Evolutionary conservation across 2,888 invertebrate genomes (phyloP).

Genomic region (Automeris io): DNA sequence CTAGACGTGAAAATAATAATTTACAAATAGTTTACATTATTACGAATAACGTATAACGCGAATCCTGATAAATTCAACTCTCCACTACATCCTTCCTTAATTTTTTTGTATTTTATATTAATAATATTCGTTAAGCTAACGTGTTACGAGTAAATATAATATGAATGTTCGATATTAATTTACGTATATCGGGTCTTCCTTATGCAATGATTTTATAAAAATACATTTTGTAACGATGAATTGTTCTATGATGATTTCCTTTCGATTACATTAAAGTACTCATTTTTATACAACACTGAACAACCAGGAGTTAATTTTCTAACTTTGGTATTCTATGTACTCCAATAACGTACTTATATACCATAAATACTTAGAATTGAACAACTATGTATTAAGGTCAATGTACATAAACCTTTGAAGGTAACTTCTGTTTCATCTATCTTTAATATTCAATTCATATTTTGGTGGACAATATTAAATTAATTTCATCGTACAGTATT

Average conservation of each 20-base stretch:
- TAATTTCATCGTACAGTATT: slow-evolving; percentile 35
- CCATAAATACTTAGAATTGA: slow-evolving; percentile 35
- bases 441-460: too few species aligned
- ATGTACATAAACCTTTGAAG: slow-evolving; percentile 46
- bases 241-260: slow-evolving; percentile 8
- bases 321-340: slow-evolving; percentile 77
- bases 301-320: slow-evolving; percentile 63
- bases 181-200: slow-evolving; percentile 72
- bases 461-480: slow-evolving; percentile 20
- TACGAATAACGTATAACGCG: slow-evolving; percentile 69
- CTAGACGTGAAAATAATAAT: slow-evolving; percentile 66
- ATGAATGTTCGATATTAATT: slow-evolving; percentile 63
- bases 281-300: slow-evolving; percentile 33
- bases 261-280: slow-evolving; percentile 22
- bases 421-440: slow-evolving; percentile 70
- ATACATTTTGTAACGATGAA: slow-evolving; percentile 27
- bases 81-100: slow-evolving; percentile 40
- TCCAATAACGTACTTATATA: slow-evolving; percentile 47
- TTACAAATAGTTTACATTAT: slow-evolving; percentile 71
- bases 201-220: slow-evolving; percentile 75
- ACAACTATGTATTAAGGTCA: slow-evolving; percentile 25
- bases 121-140: slow-evolving; percentile 59
- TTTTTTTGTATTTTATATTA: slow-evolving; percentile 27
- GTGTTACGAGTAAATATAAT: slow-evolving; percentile 65
- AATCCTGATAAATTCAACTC: slow-evolving; percentile 59